phyloP scores from a whole-genome alignment of 2,113 vertebrate species.

The Nestor notabilis region DNA sequence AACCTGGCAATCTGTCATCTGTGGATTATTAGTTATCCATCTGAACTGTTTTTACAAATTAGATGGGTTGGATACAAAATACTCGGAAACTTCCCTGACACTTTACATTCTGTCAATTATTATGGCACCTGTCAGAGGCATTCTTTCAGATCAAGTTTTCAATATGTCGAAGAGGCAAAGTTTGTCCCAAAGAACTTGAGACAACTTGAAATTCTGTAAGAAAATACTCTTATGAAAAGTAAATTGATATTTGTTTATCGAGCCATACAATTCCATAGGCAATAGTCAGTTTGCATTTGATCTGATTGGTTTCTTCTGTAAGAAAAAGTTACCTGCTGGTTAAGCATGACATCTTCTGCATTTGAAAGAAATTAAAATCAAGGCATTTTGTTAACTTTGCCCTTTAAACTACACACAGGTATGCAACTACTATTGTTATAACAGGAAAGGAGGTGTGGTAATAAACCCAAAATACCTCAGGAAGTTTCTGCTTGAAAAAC shows the following conservation, averaged over 20 bases:
- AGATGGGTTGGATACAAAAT: not conserved
- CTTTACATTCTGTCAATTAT: not conserved
- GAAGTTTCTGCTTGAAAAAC: not conserved
- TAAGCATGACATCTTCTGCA: not conserved
- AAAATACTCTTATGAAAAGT: not conserved
- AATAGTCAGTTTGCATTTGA: not conserved
- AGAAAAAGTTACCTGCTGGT: not conserved
- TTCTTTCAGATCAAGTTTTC: not conserved
- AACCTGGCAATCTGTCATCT: not conserved
- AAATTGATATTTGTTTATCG: not conserved
- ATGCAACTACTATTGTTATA: not conserved
- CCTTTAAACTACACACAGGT: not conserved
- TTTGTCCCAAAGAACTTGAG: not conserved
- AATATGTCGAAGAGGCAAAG: not conserved
- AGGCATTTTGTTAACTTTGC: not conserved
- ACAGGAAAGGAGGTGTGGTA: not conserved
- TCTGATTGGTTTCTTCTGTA: fast-evolving
- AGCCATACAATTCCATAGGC: not conserved
- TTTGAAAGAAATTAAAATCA: not conserved
- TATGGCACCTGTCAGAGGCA: not conserved
- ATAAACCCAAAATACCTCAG: not conserved
- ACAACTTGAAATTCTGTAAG: not conserved
- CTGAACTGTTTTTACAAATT: not conserved
- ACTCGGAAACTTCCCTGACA: not conserved
- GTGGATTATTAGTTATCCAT: not conserved